Base-by-base conservation (phyloP, 2,797 vertebrate species). In the Enteromius mattozi region DNA sequence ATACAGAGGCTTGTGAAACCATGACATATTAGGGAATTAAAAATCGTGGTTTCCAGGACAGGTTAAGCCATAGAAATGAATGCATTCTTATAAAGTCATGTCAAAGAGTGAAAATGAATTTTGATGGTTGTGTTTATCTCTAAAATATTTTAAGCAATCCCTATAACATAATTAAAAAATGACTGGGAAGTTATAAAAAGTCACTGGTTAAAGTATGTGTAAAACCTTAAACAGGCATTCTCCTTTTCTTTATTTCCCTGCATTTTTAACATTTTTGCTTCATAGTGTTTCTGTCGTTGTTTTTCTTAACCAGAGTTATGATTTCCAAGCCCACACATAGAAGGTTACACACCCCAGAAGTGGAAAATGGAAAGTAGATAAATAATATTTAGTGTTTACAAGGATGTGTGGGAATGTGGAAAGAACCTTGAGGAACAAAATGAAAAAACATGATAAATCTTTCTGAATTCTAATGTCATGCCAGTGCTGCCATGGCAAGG, bases 361-460 rank as follows among this genome's bases (percentile, higher is more conserved):
- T 72, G 27, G 3, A 74, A 70, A 65, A 63, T 24, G 42, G 1
- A 47, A 63, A 33, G 69, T 33, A 63, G 56, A 33, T 47, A 24
- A 47, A 47, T 63, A 47, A 74, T 63, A 35, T 82, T 82, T 37
- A 82, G 54, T 72, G 54, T 82, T 76, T 61, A 49, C 56, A 37
- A 27, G 12, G 16, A 71, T 30, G 2, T 45, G 51, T 59, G 35
- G 14, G 65, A 37, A 69, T 69, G 69, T 71, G 59, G 19, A 80
- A 54, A 45, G 45, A 66, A 16, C 81, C 45, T 75, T 40, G 71
- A 82, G 59, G 30, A 59, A 19, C 6, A 10, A 51, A 63, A 35
- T 17, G 0, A 37, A 82, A 75, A 21, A 51, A 40, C 45, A 37
- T 37, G 21, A 76, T 75, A 65, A 66, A 76, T 75, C 59, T 51